Percentiles rank a stretch among this genome's conserved stretches.
Evolutionary conservation across 2,888 invertebrate genomes (phyloP).

Genomic region (Itoplectis maculator): DNA sequence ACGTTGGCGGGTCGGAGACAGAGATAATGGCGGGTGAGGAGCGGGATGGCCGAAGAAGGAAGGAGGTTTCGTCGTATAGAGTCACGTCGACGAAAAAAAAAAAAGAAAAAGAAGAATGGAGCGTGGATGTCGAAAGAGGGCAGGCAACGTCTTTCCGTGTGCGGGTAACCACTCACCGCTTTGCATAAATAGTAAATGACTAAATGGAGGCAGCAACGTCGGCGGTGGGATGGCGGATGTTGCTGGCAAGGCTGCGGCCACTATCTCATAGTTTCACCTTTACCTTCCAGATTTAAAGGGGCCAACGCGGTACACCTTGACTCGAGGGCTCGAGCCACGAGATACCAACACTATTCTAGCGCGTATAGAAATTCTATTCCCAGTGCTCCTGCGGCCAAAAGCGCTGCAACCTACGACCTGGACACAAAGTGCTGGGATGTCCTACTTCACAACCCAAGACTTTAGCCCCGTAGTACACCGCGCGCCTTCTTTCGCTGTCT

Average conservation of each 20-base stretch:
- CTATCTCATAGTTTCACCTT: conserved; percentile 69
- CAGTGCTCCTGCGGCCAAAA: conserved; percentile 13
- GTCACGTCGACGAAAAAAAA: background rate
- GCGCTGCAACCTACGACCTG: conserved; percentile 7
- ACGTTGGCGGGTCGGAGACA: conserved; percentile 8
- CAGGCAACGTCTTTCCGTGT: conserved; percentile 48
- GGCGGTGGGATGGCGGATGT: conserved; percentile 42
- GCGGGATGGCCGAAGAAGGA: conserved; percentile 7
- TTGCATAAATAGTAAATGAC: conserved; percentile 77
- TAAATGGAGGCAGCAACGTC: conserved; percentile 70
- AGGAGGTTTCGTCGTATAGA: conserved; percentile 23
- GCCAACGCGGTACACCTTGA: conserved; percentile 41
- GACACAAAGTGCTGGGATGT: conserved; percentile 57
- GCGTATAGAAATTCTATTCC: background rate
- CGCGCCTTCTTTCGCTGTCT: no score
- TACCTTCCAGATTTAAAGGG: conserved; percentile 70
- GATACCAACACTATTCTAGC: conserved; percentile 33
- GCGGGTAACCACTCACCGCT: conserved; percentile 63
- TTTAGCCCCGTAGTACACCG: conserved; percentile 34
- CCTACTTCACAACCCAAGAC: conserved; percentile 48
- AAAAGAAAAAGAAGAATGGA: conserved; percentile 30
- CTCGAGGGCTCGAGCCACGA: conserved; percentile 29
- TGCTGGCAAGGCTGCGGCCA: conserved; percentile 56
- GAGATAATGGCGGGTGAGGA: conserved; percentile 30
- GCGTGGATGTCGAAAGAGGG: conserved; percentile 51